phyloP scores from a whole-genome alignment of 2,113 vertebrate genomes.

The Cathartes aura region DNA sequence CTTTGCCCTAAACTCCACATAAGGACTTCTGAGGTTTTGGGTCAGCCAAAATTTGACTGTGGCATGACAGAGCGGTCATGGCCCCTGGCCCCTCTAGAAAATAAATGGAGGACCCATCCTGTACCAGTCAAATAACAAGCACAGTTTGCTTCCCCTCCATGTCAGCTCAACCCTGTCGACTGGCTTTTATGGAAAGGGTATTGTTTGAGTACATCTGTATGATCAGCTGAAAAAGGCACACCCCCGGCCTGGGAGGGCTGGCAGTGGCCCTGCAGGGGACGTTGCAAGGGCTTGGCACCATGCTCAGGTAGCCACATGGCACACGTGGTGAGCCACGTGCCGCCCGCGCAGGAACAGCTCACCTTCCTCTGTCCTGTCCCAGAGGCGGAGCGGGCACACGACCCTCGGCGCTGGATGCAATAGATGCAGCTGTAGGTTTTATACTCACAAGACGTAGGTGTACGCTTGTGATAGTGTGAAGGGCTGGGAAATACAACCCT shows the following conservation, averaged over 20 bases:
- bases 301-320: neutral
- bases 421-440: neutral
- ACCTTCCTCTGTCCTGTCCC: neutral
- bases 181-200: neutral
- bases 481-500: neutral
- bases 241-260: rapidly evolving
- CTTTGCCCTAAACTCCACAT: neutral
- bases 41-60: neutral
- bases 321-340: rapidly evolving
- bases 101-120: neutral
- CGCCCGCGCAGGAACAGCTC: neutral
- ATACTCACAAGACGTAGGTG: neutral
- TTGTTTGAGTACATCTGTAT: neutral
- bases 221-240: neutral
- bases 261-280: rapidly evolving
- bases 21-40: neutral
- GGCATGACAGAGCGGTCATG: neutral
- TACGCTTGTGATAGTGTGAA: rapidly evolving
- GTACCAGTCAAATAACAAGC: neutral
- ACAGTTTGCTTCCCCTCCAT: neutral
- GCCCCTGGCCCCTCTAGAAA: neutral
- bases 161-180: neutral
- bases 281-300: neutral
- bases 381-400: rapidly evolving
- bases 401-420: rapidly evolving